Conservation (phyloP, 2,797 vertebrate species). For the Rachycentron canadum region DNA sequence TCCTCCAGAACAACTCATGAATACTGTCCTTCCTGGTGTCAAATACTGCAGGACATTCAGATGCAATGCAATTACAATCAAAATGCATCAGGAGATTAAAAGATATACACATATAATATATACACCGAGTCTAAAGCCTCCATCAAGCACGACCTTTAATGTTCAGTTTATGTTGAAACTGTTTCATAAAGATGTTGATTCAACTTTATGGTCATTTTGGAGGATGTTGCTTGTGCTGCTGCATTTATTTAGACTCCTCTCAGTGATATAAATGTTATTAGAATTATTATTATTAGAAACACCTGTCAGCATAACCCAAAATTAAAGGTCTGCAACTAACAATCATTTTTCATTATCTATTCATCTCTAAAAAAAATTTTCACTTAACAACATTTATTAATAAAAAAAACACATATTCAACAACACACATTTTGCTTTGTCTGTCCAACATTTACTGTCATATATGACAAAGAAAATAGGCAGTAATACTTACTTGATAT, state of each 20-base stretch:
- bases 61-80: background rate
- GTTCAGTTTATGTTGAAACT: background rate
- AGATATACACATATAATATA: background rate
- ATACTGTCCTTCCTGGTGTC: background rate
- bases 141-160: no score
- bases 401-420: background rate
- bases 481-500: background rate
- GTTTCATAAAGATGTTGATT: background rate
- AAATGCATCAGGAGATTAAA: background rate
- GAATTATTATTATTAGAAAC: no score
- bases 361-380: background rate
- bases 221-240: background rate
- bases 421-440: background rate
- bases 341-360: background rate
- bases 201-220: background rate
- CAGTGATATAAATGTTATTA: background rate
- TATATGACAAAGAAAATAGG: background rate
- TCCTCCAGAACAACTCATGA: background rate
- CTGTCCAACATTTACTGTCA: background rate
- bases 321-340: background rate
- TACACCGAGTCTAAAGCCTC: background rate
- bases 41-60: background rate
- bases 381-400: background rate
- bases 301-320: background rate
- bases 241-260: background rate